Base-by-base conservation (phyloP, 2,888 invertebrate species). In the Aquatica leii region DNA sequence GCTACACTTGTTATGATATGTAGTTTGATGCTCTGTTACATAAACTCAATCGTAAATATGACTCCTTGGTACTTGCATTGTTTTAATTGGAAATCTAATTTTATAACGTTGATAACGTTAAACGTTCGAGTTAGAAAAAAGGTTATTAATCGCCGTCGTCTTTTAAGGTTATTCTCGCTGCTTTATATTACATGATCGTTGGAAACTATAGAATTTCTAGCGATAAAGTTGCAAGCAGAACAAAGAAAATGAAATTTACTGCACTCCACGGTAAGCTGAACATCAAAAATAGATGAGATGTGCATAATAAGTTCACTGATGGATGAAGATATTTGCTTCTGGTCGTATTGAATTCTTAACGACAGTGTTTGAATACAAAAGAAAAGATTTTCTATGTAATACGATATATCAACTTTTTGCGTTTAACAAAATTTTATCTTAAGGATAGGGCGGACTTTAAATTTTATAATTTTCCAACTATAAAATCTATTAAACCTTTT, bases 1-100 rank as follows among this genome's bases (percentile, higher is more conserved):
- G 68, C 64, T 69, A 55, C 66, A 69, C 65, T 66, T 67, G 69
- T 67, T 69, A 68, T 68, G 68, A 71, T 70, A 67, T 69, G 71
- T 66, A 69, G 59, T 63, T 62, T 67, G 71, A 68, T 69, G 66
- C 55, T 41, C 20, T 34, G 56, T 52, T 18, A 54, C 59, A 24
- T 37, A 53, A 61, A 59, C n/a, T n/a, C n/a, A n/a, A n/a, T n/a
- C 31, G 43, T 57, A 21, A 35, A 49, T 59, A 56, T 54, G 41
- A 56, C 48, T 50, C 57, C 43, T 51, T 24, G 37, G 51, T 52
- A 46, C 49, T 31, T 24, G n/a, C n/a, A n/a, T 8, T 46, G 20
- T 20, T 48, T 34, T 51, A 51, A 51, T 34, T 51, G 24, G 14
- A 31, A n/a, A n/a, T n/a, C n/a, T n/a, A 34, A 20, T 18, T 55